Conservation (phyloP, 1,140 invertebrate species). For the Melanaphis sacchari region DNA sequence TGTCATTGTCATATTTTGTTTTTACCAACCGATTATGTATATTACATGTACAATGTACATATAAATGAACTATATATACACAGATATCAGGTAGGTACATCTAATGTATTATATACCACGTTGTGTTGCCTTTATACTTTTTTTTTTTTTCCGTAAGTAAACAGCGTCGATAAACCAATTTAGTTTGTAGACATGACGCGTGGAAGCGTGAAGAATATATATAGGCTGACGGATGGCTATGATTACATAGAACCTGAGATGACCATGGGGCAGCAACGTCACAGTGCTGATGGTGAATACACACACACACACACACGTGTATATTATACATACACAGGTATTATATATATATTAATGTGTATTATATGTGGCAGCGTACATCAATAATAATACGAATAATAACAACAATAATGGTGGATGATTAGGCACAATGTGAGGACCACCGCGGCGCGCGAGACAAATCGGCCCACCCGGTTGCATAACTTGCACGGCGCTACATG, state of each 20-base stretch:
- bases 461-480: constrained; percentile 57
- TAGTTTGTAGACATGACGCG: constrained; percentile 49
- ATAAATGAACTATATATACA: background rate
- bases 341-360: background rate
- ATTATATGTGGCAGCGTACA: constrained; percentile 3
- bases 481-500: constrained; percentile 53
- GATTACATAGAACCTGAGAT: constrained; percentile 19
- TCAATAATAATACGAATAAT: constrained; percentile 39
- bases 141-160: constrained; percentile 24
- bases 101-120: background rate
- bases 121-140: background rate
- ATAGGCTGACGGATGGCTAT: background rate
- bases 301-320: background rate
- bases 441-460: constrained; percentile 54
- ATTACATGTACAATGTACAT: background rate
- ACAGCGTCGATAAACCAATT: constrained; percentile 53
- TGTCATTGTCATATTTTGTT: background rate
- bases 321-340: background rate
- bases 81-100: background rate
- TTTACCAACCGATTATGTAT: background rate
- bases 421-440: constrained; percentile 53
- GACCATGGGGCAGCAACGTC: constrained; percentile 29
- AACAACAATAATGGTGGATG: constrained; percentile 50
- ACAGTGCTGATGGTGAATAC: background rate
- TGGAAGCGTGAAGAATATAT: constrained; percentile 47